A percentile compares a stretch with the other conserved stretches of the same genome.
Evolutionary conservation across 2,888 invertebrate species (phyloP).

Genomic region (Dugesia japonica): DNA sequence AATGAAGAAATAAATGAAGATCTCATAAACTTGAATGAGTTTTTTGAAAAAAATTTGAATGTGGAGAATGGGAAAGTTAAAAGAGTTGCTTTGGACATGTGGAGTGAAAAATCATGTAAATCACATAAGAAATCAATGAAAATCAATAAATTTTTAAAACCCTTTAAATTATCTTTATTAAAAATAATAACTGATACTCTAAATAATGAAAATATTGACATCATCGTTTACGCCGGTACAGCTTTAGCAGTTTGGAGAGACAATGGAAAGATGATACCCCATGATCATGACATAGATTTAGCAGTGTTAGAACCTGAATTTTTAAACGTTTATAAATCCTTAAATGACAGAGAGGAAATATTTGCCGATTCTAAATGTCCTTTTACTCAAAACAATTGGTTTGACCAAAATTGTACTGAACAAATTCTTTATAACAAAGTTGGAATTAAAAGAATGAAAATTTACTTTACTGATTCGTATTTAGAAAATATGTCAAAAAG

Average conservation of each 20-base stretch:
- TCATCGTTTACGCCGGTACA: slow-evolving; percentile 15
- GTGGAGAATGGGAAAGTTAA: not conserved
- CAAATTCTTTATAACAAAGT: slow-evolving; percentile 1
- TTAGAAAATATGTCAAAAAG: not conserved
- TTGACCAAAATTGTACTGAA: not conserved
- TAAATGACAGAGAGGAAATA: not conserved
- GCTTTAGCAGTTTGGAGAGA: slow-evolving; percentile 26
- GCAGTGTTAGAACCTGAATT: slow-evolving; percentile 13
- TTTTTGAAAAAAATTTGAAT: too few species aligned
- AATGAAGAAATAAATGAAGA: too few species aligned
- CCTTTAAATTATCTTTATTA: not conserved
- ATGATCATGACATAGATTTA: slow-evolving; percentile 24
- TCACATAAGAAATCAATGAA: not conserved
- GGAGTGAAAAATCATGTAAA: not conserved
- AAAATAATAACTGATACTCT: not conserved
- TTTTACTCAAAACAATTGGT: slow-evolving; percentile 22
- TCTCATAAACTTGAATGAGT: too few species aligned
- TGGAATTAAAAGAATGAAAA: slow-evolving; percentile 22
- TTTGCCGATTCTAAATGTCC: not conserved
- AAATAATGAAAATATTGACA: not conserved
- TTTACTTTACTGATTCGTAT: not conserved
- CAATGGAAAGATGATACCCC: slow-evolving; percentile 25
- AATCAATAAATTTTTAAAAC: not conserved
- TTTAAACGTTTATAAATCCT: not conserved
- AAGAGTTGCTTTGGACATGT: not conserved